phyloP scores from a whole-genome alignment of 64 coral and sea anemone species.

The Pocillopora verrucosa region DNA sequence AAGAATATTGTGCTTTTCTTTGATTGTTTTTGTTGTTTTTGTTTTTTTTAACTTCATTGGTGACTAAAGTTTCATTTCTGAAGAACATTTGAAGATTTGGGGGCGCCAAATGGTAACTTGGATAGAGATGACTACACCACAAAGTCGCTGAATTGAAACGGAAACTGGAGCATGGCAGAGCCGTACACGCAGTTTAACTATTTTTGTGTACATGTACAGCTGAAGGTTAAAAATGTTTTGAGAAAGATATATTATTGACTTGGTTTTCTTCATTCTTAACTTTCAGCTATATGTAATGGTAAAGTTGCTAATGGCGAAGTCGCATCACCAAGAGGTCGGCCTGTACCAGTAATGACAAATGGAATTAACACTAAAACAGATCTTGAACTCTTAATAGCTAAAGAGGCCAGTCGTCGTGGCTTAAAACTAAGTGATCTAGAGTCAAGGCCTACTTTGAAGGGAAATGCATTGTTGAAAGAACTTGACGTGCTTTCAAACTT shows the following conservation, averaged over 20 bases:
- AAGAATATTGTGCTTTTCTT: too few relatives aligned
- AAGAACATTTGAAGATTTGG: too few relatives aligned
- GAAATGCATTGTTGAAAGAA: conserved; percentile 39
- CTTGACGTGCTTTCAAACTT: conserved; percentile 48
- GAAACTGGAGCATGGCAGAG: too few relatives aligned
- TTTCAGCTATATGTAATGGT: conserved; percentile 85
- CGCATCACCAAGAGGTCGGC: conserved; percentile 43
- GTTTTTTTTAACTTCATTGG: too few relatives aligned
- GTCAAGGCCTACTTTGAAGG: conserved; percentile 67
- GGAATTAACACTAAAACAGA: conserved; percentile 93
- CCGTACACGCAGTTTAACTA: too few relatives aligned
- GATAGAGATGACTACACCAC: too few relatives aligned
- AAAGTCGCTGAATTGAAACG: too few relatives aligned
- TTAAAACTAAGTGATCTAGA: conserved; percentile 87
- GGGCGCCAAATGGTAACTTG: too few relatives aligned
- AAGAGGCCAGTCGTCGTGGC: conserved; percentile 74
- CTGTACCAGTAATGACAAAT: conserved; percentile 78
- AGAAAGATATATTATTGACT: not conserved
- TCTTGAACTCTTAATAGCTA: conserved; percentile 88
- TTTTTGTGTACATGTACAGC: too few relatives aligned
- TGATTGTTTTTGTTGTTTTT: too few relatives aligned
- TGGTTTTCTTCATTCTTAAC: not conserved
- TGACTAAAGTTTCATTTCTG: too few relatives aligned
- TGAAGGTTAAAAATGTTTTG: too few relatives aligned
- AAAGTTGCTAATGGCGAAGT: conserved; percentile 64